Base-by-base conservation (phyloP, 2,113 vertebrate genomes). In the Neolamprologus caudopunctatus region DNA sequence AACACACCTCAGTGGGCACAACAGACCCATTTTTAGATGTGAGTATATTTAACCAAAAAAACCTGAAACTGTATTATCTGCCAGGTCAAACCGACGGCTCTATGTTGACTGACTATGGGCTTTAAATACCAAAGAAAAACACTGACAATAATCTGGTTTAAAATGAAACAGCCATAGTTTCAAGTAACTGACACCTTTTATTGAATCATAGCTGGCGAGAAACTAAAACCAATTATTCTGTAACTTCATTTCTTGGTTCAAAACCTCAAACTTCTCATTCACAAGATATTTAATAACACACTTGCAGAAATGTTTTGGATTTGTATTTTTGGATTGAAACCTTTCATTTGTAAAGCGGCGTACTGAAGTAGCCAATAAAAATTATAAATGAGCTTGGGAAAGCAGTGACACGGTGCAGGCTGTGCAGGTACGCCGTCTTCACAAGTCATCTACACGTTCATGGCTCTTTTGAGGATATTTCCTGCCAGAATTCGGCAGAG, bases 401-500 rank as follows among this genome's bases (percentile, higher is more conserved):
- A 53, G 54, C 8, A 31, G 37, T 83, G 85, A 84, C 80, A 53
- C 21, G 2, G 51, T 79, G 89, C 83, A 82, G 71, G 55, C 80
- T 2, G 88, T 79, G 81, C 78, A 92, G 91, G 90, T 91, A 82
- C 63, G 8, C 37, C 3, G 71, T 87, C 91, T 87, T 58, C 83
- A 83, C 87, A 61, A 88, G 87, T 89, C 89, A 78, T 89, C 89
- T 21, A 19, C 87, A 75, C 68, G 3, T 85, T 81, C 85, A 86
- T 42, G 85, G 83, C 83, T 90, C 92, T 87, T 83, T 51, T 28
- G 88, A 91, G 93, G 50, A 91, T 85, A 45, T 82, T 86, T 87
- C 50, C 87, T 89, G 91, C 93, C 93, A 92, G 63, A 82, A 71
- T 14, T 37, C 79, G 0, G 17, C 10, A 3, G 42, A 35, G 21